Percentiles rank a stretch among this genome's conserved stretches.
Evolutionary conservation across 2,888 invertebrate genomes (phyloP).

Genomic region (Oxytorus armatus): DNA sequence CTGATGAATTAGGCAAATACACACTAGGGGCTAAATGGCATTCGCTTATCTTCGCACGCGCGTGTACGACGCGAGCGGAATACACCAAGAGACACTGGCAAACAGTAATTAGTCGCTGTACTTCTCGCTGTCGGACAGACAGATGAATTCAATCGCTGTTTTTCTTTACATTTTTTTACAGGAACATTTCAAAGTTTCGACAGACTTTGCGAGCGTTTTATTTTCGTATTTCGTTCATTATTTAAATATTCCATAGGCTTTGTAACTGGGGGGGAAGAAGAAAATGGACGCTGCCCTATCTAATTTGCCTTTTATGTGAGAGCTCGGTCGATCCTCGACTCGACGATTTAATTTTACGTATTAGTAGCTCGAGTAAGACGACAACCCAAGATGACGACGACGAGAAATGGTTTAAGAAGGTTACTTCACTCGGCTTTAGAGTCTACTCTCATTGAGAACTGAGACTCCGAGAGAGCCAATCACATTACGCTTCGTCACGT

Average conservation of each 20-base stretch:
- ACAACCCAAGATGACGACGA: slow-evolving; percentile 39
- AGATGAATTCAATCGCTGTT: neutral
- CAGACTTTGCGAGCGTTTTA: neutral
- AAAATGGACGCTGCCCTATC: neutral
- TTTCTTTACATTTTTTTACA: neutral
- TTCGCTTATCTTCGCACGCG: neutral
- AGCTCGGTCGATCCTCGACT: slow-evolving; percentile 8
- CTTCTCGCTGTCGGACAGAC: too few species aligned
- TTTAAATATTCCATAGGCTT: neutral
- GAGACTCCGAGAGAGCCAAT: slow-evolving; percentile 57
- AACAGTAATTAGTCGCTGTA: slow-evolving; percentile 2
- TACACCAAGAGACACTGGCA: neutral
- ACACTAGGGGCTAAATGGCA: slow-evolving; percentile 12
- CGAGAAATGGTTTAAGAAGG: slow-evolving; percentile 58
- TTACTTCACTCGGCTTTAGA: slow-evolving; percentile 32
- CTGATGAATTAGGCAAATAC: slow-evolving; percentile 58
- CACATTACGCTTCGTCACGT: slow-evolving; percentile 65
- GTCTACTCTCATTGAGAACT: slow-evolving; percentile 45
- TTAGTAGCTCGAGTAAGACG: slow-evolving; percentile 52
- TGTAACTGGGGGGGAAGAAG: neutral
- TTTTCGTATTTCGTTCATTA: too few species aligned
- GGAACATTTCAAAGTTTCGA: neutral
- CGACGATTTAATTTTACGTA: slow-evolving; percentile 62
- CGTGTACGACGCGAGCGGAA: neutral
- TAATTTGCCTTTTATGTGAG: slow-evolving; percentile 10